Evolutionary conservation across 1,140 invertebrate species (phyloP), one percentile per base, ranked within the genome.

Genomic region (Calliopsis andreniformis): DNA sequence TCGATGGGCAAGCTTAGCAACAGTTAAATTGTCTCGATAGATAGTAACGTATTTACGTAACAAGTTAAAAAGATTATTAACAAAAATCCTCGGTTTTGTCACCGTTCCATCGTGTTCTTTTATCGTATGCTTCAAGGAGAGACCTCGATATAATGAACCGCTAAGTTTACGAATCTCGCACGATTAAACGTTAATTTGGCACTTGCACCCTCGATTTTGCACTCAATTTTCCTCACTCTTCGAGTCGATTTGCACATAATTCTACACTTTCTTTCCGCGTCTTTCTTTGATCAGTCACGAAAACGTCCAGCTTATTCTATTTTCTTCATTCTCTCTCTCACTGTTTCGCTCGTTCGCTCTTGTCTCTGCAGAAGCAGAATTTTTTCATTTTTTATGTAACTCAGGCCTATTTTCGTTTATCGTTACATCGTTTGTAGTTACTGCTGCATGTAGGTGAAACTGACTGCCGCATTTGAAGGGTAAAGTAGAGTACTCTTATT

Each of bases 321-420:
- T 51, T 35, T n/a, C 30, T 43, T 25, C 42, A 10, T 28, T 12
- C 10, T 39, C 35, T 39, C 35, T 39, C 35, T 39, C 2, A 14
- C 6, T 4, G 18, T 66, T 39, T 39, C 32, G 39, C 18, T 25
- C 14, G 16, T 72, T 53, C 61, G n/a, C 69, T 51, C 10, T 66
- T 43, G 2, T 30, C 20, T 49, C 35, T 25, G 12, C 16, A 16
- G 25, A 6, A 20, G n/a, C 20, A 39, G 35, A 42, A 6, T 59
- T 32, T 39, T 51, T 28, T 16, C 59, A 67, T 25, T n/a, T 67
- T 12, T 61, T 79, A 66, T 12, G 35, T 79, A 84, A 70, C 82
- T 85, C 83, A 86, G 84, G 83, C 83, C 83, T 85, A 72, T 66
- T 43, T 86, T 86, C 71, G 80, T 83, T 85, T 81, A 83, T 83